phyloP scores from a whole-genome alignment of 2,888 invertebrate species.

The Emesis furor region DNA sequence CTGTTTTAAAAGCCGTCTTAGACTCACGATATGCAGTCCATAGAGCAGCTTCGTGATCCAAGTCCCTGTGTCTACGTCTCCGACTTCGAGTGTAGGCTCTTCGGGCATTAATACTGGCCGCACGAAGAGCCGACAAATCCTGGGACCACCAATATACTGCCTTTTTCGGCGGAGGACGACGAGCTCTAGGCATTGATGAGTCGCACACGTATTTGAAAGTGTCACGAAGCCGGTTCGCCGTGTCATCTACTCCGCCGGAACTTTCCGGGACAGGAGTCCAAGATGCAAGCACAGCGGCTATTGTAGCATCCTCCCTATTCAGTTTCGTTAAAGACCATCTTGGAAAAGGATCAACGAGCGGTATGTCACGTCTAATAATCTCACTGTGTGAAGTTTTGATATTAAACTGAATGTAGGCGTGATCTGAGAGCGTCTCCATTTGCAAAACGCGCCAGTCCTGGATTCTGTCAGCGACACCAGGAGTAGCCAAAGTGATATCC shows the following conservation, averaged over 20 bases:
- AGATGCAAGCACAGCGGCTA: constrained; percentile 5
- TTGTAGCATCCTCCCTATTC: background rate
- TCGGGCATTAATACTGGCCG: constrained; percentile 23
- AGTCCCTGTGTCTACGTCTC: constrained; percentile 43
- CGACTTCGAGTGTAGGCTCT: constrained; percentile 28
- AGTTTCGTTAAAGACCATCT: constrained; percentile 23
- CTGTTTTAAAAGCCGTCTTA: constrained; percentile 22
- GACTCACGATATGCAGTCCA: constrained; percentile 37
- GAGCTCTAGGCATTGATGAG: constrained; percentile 43
- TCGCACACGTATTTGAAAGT: constrained; percentile 38
- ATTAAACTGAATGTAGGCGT: background rate
- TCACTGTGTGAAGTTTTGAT: background rate
- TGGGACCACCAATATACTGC: constrained; percentile 60
- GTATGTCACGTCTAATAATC: too few relatives aligned
- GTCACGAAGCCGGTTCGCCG: constrained; percentile 24
- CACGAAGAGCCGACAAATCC: constrained; percentile 36
- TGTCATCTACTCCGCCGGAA: background rate
- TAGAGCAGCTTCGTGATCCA: constrained; percentile 37
- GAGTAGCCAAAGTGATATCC: constrained; percentile 22
- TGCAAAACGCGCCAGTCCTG: constrained; percentile 30
- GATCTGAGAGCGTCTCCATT: constrained; percentile 30
- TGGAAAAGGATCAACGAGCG: background rate
- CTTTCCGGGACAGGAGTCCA: background rate
- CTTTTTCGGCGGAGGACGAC: background rate
- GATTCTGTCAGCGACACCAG: constrained; percentile 1